Evolutionary conservation across 2,113 vertebrate genomes (phyloP).

Genomic region (Elanus axillaris): DNA sequence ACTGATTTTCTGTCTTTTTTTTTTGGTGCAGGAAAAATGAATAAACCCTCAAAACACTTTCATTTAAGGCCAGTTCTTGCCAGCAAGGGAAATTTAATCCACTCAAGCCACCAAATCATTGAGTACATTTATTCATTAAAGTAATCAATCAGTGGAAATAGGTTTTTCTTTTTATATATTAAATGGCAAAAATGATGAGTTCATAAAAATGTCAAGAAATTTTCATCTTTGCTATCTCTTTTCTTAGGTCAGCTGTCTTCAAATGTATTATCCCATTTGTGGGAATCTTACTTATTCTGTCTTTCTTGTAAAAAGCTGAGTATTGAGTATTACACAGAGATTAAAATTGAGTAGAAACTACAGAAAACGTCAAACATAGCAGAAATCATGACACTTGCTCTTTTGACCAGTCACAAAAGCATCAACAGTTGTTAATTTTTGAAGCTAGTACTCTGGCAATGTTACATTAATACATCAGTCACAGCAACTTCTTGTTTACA

Average conservation of each 20-base stretch:
- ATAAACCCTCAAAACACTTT: constrained; percentile 55
- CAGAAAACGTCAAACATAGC: constrained; percentile 59
- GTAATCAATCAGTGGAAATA: constrained; percentile 69
- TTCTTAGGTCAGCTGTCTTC: constrained; percentile 59
- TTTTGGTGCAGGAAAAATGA: neutral
- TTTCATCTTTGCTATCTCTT: constrained; percentile 69
- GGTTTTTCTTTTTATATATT: constrained; percentile 68
- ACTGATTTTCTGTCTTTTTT: constrained; percentile 25
- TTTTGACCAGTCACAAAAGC: constrained; percentile 44
- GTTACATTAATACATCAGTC: neutral
- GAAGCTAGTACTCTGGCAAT: neutral
- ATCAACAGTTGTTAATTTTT: constrained; percentile 22
- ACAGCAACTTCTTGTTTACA: neutral
- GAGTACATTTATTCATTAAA: constrained; percentile 75
- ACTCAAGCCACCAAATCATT: constrained; percentile 54
- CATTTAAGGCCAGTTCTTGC: constrained; percentile 51
- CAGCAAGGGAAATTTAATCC: constrained; percentile 69
- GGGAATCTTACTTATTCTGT: constrained; percentile 22
- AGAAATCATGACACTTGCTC: constrained; percentile 59
- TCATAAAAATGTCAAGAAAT: constrained; percentile 70
- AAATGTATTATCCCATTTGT: constrained; percentile 45
- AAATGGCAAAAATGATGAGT: constrained; percentile 70
- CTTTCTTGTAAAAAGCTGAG: constrained; percentile 48
- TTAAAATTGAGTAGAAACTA: constrained; percentile 42
- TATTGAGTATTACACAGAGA: constrained; percentile 43